These are phyloP conservation scores for Aphelenchoides besseyi DNA, from an alignment of 1,140 invertebrate species.

Conservation along the genomic window DNA sequence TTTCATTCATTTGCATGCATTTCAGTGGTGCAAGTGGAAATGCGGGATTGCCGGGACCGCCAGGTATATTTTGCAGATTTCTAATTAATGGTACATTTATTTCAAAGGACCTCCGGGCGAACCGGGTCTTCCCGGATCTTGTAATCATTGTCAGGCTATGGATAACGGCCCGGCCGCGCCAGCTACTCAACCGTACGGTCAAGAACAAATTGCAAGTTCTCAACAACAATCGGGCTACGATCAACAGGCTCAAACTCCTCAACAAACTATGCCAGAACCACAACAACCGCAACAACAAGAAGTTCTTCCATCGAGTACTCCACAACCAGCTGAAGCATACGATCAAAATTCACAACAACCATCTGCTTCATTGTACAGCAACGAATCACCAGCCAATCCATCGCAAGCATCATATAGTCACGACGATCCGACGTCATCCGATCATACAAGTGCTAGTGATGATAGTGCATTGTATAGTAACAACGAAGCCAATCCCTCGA, in stretches of 20 bases:
- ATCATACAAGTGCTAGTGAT: background rate
- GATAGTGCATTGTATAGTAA: background rate
- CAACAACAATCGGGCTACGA: conserved; percentile 18
- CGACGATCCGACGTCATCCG: background rate
- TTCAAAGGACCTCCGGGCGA: background rate
- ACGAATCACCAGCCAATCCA: background rate
- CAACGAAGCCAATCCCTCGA: background rate
- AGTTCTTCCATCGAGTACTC: background rate
- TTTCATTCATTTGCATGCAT: conserved; percentile 27
- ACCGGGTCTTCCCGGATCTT: conserved; percentile 39
- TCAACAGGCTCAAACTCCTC: background rate
- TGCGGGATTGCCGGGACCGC: conserved; percentile 42
- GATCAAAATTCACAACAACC: background rate
- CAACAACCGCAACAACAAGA: too few relatives aligned
- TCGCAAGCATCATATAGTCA: background rate
- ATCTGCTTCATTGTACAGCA: background rate
- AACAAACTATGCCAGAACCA: conserved; percentile 7
- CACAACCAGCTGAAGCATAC: background rate
- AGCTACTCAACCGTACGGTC: conserved; percentile 19
- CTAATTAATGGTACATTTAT: background rate
- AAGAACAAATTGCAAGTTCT: conserved; percentile 8
- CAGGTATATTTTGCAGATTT: conserved; percentile 21
- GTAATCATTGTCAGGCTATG: conserved; percentile 41
- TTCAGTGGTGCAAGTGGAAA: conserved; percentile 40
- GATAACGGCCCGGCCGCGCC: conserved; percentile 14